Conservation (phyloP, 2,113 vertebrate genomes). For the Leptobrachium ailaonicum region DNA sequence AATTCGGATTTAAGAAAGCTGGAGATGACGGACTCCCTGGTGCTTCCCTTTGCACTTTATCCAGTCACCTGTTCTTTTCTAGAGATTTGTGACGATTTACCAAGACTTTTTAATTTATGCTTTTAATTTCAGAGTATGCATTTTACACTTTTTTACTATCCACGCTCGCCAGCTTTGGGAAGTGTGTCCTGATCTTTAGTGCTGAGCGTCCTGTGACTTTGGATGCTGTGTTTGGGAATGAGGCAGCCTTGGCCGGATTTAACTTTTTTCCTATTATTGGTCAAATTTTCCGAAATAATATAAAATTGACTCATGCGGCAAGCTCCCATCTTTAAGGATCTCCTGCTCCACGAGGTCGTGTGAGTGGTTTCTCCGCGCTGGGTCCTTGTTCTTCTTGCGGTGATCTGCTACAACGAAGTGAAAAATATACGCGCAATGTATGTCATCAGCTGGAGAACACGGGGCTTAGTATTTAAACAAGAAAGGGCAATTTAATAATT, state of each 20-base stretch:
- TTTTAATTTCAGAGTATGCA: conserved; percentile 55
- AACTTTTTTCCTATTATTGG: background rate
- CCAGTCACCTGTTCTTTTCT: conserved; percentile 48
- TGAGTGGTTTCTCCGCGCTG: too few species aligned
- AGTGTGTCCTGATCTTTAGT: background rate
- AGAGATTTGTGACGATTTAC: conserved; percentile 58
- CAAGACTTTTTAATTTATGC: conserved; percentile 53
- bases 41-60: conserved; percentile 68
- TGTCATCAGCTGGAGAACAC: too few species aligned
- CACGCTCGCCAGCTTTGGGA: conserved; percentile 8
- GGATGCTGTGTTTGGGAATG: background rate
- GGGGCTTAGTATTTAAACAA: too few species aligned
- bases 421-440: too few species aligned
- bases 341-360: too few species aligned
- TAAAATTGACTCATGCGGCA: background rate
- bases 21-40: conserved; percentile 53
- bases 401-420: too few species aligned
- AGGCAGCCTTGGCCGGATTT: background rate
- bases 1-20: conserved; percentile 82
- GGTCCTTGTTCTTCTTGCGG: too few species aligned
- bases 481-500: too few species aligned
- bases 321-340: too few species aligned
- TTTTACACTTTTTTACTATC: conserved; percentile 50
- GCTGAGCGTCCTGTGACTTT: background rate
- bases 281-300: background rate